Base-by-base conservation (phyloP, 2,113 vertebrate genomes). In the Cyrtonyx montezumae region DNA sequence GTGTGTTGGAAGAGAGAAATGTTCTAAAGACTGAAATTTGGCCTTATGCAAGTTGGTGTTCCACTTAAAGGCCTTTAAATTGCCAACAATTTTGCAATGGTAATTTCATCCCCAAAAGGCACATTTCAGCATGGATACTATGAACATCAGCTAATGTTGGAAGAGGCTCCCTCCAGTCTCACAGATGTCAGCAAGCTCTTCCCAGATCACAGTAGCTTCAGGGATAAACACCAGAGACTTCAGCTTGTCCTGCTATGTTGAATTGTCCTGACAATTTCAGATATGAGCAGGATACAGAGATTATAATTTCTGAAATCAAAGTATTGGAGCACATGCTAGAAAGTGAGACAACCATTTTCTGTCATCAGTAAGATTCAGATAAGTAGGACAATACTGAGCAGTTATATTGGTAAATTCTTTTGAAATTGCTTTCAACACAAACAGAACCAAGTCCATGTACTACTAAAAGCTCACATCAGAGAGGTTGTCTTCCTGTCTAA, bases 171-270 rank as follows among this genome's bases (percentile, higher is more conserved):
- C 59, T 81, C 90, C 71, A 67, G 61, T 95, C 56, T 94, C 71
- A 59, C 68, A 92, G 79, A 83, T 94, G 84, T 75, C 88, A 87
- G 69, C 32, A 94, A 92, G 42, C 37, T 78, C 68, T 63, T 67
- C 66, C 26, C 26, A 30, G 91, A 84, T 59, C 70, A 75, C 36
- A 70, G 84, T 90, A 86, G 93, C 95, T 93, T 86, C 87, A 84
- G 87, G 93, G 91, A 86, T 94, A 94, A 96, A 96, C 84, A 92
- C n/a, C 37, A 87, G 63, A 76, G 55, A 56, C 45, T 91, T 79
- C n/a, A 43, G 37, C 26, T 83, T 13, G 2, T 76, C 43, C 49
- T 93, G 30, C 34, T 81, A 8, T 71, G 86, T 58, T 66, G 70
- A 88, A 75, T 11, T 62, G 59, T n/a, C n/a, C 63, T 46, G 19